Evolutionary conservation across 2,888 invertebrate species (phyloP).

Genomic region (Hybos culiciformis): DNA sequence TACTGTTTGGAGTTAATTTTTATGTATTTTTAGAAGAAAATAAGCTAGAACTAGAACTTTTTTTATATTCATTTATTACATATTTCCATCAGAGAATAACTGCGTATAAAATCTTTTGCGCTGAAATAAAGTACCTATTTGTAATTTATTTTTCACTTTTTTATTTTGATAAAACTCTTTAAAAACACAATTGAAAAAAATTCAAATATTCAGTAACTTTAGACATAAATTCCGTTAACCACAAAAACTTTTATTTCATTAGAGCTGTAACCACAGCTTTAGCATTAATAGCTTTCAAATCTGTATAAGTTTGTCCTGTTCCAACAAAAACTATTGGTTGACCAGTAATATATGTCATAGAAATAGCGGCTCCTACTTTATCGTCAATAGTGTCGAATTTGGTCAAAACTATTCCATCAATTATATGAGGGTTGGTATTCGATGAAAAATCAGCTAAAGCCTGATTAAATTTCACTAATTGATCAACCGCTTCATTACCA

Average conservation of each 20-base stretch:
- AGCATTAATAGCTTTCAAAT: conserved; percentile 90
- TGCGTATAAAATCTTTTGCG: no score
- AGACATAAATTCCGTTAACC: no score
- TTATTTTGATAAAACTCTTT: no score
- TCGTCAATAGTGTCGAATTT: conserved; percentile 99
- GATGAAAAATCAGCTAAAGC: conserved; percentile 86
- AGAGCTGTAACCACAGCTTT: conserved; percentile 92
- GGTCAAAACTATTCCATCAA: conserved; percentile 97
- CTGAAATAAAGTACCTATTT: no score
- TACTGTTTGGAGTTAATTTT: no score
- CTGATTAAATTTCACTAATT: conserved; percentile 96
- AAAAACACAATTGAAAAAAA: no score
- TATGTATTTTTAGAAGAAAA: no score
- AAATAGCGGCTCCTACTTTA: conserved; percentile 97
- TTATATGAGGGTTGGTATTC: conserved; percentile 68
- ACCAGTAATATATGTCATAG: conserved; percentile 99
- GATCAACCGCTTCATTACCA: conserved; percentile 99
- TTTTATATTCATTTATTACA: no score
- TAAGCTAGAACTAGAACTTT: no score
- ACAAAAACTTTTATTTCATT: conserved; percentile 78
- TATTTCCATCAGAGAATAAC: no score
- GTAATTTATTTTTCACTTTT: no score
- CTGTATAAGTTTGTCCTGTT: conserved; percentile 97
- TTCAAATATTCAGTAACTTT: no score
- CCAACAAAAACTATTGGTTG: conserved; percentile 93